A percentile compares a stretch with the other conserved stretches of the same genome.
These are phyloP conservation scores for Trichonephila clavata DNA, from an alignment of 1,140 invertebrate genomes.

Conservation along the genomic window DNA sequence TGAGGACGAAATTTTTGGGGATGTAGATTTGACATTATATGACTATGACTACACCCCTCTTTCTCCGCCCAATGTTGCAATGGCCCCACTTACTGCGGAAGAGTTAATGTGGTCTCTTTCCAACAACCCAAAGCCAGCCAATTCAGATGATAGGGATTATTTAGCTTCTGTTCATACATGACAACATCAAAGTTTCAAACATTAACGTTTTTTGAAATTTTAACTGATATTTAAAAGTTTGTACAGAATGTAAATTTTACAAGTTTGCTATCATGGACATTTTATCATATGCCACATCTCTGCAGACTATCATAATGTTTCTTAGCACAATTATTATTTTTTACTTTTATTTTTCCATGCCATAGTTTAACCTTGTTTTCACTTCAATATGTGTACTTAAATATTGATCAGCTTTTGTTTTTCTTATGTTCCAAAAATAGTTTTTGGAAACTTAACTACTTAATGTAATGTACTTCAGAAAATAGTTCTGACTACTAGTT, in stretches of 20 bases:
- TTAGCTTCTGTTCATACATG: conserved; percentile 57
- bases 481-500: background rate
- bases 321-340: conserved; percentile 54
- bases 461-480: background rate
- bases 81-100: conserved; percentile 86
- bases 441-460: conserved; percentile 4
- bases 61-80: conserved; percentile 85
- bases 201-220: conserved; percentile 48
- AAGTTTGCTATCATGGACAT: conserved; percentile 46
- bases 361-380: background rate
- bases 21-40: conserved; percentile 80
- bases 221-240: conserved; percentile 57
- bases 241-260: conserved; percentile 74
- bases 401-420: conserved; percentile 21
- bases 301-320: conserved; percentile 48
- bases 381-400: conserved; percentile 48
- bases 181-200: conserved; percentile 35
- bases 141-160: conserved; percentile 63
- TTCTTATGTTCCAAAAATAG: background rate
- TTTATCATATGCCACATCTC: conserved; percentile 20
- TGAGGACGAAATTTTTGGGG: conserved; percentile 80
- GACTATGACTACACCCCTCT: conserved; percentile 81
- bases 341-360: conserved; percentile 64
- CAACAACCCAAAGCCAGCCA: conserved; percentile 51
- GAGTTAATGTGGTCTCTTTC: conserved; percentile 84